These are phyloP conservation scores for Criorhina ranunculi DNA, from an alignment of 2,888 invertebrate species.

Conservation along the genomic window DNA sequence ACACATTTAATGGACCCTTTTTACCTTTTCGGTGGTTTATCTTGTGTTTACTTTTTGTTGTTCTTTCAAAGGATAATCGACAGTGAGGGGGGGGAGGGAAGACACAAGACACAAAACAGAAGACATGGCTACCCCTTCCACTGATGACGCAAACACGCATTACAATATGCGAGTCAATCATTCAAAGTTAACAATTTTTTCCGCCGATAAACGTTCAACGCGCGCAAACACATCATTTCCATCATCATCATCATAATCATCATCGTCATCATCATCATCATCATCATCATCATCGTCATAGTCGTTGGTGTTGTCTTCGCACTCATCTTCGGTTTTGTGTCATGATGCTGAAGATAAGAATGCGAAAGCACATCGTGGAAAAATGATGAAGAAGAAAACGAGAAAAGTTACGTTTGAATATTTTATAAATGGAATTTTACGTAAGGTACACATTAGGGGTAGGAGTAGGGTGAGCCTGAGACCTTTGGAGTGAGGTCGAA, in stretches of 20 bases:
- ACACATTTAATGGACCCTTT: slow-evolving; percentile 72
- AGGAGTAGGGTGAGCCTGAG: slow-evolving; percentile 2
- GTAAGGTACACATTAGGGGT: slow-evolving; percentile 49
- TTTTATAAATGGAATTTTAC: slow-evolving; percentile 65
- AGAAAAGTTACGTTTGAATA: slow-evolving; percentile 68
- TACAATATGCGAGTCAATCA: slow-evolving; percentile 71
- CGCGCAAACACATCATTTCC: slow-evolving; percentile 62
- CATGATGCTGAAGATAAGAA: slow-evolving; percentile 43
- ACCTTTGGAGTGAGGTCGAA: slow-evolving; percentile 11
- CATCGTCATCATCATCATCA: slow-evolving; percentile 26
- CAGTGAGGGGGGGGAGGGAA: too few relatives aligned
- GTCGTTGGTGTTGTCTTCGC: too few relatives aligned
- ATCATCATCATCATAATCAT: slow-evolving; percentile 61
- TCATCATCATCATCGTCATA: slow-evolving; percentile 10
- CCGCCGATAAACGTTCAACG: slow-evolving; percentile 70
- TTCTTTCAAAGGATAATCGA: slow-evolving; percentile 50
- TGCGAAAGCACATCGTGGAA: slow-evolving; percentile 25
- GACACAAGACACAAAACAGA: not conserved
- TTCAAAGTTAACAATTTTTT: slow-evolving; percentile 71
- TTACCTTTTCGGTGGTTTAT: slow-evolving; percentile 62
- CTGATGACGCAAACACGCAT: not conserved
- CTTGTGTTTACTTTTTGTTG: slow-evolving; percentile 45
- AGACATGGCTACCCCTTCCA: not conserved
- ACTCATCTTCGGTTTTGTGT: slow-evolving; percentile 29
- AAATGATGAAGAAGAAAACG: slow-evolving; percentile 40